Conservation (phyloP, 2,797 vertebrate species). For the Bryconaethiops microstoma region DNA sequence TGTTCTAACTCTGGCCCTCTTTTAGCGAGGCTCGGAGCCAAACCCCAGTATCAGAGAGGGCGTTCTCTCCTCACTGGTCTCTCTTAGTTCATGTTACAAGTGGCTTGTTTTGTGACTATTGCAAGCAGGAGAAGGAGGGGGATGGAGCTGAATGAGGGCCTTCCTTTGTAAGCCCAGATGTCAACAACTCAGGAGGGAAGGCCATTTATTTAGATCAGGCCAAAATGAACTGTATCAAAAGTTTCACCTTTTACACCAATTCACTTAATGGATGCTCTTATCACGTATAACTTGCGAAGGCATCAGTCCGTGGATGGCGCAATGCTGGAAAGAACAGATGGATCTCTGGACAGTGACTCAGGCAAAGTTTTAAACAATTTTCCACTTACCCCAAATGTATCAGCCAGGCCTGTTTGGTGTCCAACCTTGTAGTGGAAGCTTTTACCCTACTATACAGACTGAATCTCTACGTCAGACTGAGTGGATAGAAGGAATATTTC, state of each 20-base stretch:
- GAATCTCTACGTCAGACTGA: no score
- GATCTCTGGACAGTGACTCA: background rate
- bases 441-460: background rate
- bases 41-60: slow-evolving; percentile 12
- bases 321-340: background rate
- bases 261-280: background rate
- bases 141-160: background rate
- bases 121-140: background rate
- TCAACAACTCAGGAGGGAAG: background rate
- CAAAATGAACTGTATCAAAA: background rate
- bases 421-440: background rate
- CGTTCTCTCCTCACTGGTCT: slow-evolving; percentile 25
- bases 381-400: background rate
- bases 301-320: background rate
- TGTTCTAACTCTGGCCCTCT: slow-evolving; percentile 19
- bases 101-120: slow-evolving; percentile 14
- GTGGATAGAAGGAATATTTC: no score
- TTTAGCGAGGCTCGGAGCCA: background rate
- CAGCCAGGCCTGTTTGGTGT: background rate
- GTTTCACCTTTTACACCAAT: background rate
- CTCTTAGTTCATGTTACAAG: slow-evolving; percentile 6
- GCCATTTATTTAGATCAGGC: background rate
- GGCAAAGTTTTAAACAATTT: background rate
- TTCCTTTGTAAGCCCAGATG: background rate
- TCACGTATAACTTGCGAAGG: background rate